Base-by-base conservation (phyloP, 2,888 invertebrate species). In the Tetheella fluctuosa region DNA sequence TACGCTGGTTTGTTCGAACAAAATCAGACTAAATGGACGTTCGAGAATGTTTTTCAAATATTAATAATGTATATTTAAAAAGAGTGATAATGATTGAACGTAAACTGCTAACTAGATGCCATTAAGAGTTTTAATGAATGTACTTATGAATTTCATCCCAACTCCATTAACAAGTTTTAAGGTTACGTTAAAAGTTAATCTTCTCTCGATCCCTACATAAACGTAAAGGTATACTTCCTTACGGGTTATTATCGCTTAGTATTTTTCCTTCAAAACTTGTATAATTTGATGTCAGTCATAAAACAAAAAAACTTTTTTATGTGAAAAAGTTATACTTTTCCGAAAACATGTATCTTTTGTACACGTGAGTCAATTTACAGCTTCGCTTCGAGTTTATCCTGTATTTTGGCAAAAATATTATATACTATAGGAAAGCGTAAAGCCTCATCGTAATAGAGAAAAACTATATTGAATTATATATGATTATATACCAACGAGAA, bases 271-370 rank as follows among this genome's bases (percentile, higher is more conserved):
- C 71, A 68, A 73, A 66, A 61, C 62, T 52, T 67, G 63, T 70
- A 67, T 63, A 71, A 65, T 70, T 71, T 73, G 66, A 73, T 73
- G 69, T 58, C 53, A 63, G 64, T 66, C 71, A 57, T 73, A 73
- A 73, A 73, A 63, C 67, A 53, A 59, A 61, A 68, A 70, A 69
- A 59, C 28, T 70, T 73, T 69, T 68, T 73, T 70, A 25, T 28
- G 10, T 54, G 54, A 17, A 15, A 25, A 54, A 30, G 8, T 28
- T 17, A 25, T 30, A 25, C 54, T 53, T 53, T 52, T 25, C 10
- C 53, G 48, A 20, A 48, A 48, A 48, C 48, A 48, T 48, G 48
- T 48, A 48, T 48, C 48, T 48, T n/a, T 20, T 20, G 48, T 20
- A 48, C 48, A 48, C 48, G 20, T 10, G 42, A 48, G 42, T 20